phyloP scores from a whole-genome alignment of 2,113 vertebrate genomes.

The Paedocypris sp. region DNA sequence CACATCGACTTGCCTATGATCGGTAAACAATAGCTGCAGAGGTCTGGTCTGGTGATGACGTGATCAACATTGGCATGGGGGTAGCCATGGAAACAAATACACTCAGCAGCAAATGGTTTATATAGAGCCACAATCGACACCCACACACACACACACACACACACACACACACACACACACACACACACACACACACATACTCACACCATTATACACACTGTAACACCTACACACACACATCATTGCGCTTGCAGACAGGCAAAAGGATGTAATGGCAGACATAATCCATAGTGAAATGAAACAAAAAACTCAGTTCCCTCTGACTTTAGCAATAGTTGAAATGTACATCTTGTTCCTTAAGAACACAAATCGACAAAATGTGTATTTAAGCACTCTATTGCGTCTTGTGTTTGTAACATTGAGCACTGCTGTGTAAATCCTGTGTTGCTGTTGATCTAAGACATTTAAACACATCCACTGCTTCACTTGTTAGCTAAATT shows the following conservation, averaged over 20 bases:
- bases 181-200: background rate
- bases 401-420: too few relatives aligned
- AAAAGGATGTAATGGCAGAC: background rate
- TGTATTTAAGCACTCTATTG: too few relatives aligned
- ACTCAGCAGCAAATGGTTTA: slow-evolving; percentile 16
- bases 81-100: slow-evolving; percentile 26
- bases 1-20: slow-evolving; percentile 4
- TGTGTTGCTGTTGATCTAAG: too few relatives aligned
- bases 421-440: background rate
- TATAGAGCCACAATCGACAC: slow-evolving; percentile 16
- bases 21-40: slow-evolving; percentile 27
- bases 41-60: slow-evolving; percentile 23
- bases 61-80: slow-evolving; percentile 25
- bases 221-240: background rate
- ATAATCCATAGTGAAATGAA: background rate
- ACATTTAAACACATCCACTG: too few relatives aligned
- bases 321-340: background rate
- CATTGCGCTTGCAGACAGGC: background rate
- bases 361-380: too few relatives aligned
- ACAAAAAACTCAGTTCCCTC: background rate
- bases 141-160: background rate
- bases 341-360: background rate
- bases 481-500: too few relatives aligned
- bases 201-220: background rate
- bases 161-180: background rate